Base-by-base conservation (phyloP, 2,888 invertebrate genomes). In the Drosophila austrosaltans region DNA sequence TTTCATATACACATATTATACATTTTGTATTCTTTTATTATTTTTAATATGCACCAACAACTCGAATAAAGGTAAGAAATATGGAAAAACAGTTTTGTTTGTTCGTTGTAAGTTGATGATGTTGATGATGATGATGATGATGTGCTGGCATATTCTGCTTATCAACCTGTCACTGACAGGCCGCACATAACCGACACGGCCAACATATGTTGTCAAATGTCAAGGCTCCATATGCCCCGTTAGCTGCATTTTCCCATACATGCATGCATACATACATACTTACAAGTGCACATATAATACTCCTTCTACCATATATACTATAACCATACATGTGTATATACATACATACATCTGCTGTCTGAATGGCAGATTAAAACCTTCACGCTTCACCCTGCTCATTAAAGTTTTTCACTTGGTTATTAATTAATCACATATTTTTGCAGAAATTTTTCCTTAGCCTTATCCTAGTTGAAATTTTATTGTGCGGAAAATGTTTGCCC, bases 381-480 rank as follows among this genome's bases (percentile, higher is more conserved):
- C 44, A 48, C 44, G 8, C 44, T 22, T 25, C 48, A 48, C 22
- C 48, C 48, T 48, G 16, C 25, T 10, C 48, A 48, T 48, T 48
- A 48, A 48, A 48, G 48, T 48, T 25, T 25, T 25, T 25, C 48
- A 48, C 22, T 48, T 25, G 25, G 22, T 22, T 48, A 48, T 48
- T 48, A 48, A 48, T 48, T 48, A 48, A 48, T 48, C 25, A 48
- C 10, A n/a, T 12, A 40, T 44, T 2, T 5, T 16, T 22, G 28
- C 6, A 8, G 6, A n/a, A 25, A 16, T 6, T 40, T n/a, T 20
- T 56, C 16, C 28, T 2, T 54, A 32, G 7, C n/a, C n/a, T 66
- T 77, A 78, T 75, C 81, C 85, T 82, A 48, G 87, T 87, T 77
- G 81, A 80, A 80, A 80, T 78, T 85, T 81, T 78, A 85, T 87